Evolutionary conservation across 2,888 invertebrate genomes (phyloP).

Genomic region (Pristionchus exspectatus): DNA sequence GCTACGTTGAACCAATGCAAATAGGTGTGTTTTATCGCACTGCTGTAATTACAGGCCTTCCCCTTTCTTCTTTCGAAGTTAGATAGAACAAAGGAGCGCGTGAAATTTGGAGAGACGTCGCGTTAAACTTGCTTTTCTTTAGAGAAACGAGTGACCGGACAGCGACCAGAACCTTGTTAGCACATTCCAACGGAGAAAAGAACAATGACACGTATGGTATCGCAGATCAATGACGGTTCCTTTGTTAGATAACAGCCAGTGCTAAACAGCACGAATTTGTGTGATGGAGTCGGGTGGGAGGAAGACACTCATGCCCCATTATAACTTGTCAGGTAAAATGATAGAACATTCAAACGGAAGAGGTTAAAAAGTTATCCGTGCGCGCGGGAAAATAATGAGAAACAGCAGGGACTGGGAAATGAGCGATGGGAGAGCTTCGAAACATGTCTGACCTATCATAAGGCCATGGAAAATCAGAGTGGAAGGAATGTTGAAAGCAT

Average conservation of each 20-base stretch:
- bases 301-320: background rate
- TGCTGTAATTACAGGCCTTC: background rate
- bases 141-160: background rate
- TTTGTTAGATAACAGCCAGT: background rate
- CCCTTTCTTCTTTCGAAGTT: background rate
- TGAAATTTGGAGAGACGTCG: background rate
- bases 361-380: background rate
- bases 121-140: background rate
- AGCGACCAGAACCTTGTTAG: background rate
- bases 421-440: too few species aligned
- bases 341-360: background rate
- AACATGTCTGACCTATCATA: background rate
- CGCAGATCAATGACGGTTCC: background rate
- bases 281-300: background rate
- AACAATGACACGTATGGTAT: background rate
- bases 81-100: too few species aligned
- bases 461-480: background rate
- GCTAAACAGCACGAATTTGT: background rate
- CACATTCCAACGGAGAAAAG: background rate
- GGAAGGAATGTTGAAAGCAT: background rate
- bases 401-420: conserved; percentile 2
- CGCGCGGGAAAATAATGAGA: background rate
- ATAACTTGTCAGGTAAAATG: background rate
- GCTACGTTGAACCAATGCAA: too few species aligned
- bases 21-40: background rate